A percentile compares a stretch with the other conserved stretches of the same genome.
phyloP scores from a whole-genome alignment of 2,797 vertebrate genomes.

The Onychomys leucogaster region DNA sequence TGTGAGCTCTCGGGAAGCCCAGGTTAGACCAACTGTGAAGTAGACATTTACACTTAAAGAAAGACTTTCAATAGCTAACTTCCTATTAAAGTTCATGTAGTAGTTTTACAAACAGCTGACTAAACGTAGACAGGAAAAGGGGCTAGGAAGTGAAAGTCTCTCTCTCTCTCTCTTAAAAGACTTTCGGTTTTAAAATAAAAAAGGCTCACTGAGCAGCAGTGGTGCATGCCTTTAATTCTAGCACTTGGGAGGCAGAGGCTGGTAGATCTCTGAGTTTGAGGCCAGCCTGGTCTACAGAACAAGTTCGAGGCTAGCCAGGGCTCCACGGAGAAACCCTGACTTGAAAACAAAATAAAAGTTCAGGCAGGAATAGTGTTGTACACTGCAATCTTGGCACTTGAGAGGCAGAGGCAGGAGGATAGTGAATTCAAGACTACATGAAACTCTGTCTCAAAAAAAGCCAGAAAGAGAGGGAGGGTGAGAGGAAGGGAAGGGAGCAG shows the following conservation, averaged over 20 bases:
- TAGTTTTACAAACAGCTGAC: background rate
- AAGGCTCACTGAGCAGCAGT: background rate
- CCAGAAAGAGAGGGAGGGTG: too few species aligned
- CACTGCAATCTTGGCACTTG: background rate
- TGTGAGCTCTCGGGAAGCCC: background rate
- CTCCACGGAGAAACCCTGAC: background rate
- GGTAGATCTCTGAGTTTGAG: background rate
- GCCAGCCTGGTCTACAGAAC: background rate
- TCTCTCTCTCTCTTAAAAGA: background rate
- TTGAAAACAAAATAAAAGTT: background rate
- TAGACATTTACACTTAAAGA: background rate
- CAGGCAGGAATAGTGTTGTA: background rate
- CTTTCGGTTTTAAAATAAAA: background rate
- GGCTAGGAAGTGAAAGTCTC: background rate
- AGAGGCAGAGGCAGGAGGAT: background rate
- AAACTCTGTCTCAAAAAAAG: background rate
- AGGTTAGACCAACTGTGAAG: background rate
- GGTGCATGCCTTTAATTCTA: background rate
- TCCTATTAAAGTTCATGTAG: background rate
- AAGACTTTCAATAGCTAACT: conserved; percentile 1
- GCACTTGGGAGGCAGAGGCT: background rate
- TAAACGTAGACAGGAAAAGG: background rate
- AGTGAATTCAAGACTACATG: background rate
- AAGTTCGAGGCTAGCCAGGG: background rate
- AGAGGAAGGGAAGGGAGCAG: accelerated